Base-by-base conservation (phyloP, 2,888 invertebrate species). In the Ennomos fuscantarius region DNA sequence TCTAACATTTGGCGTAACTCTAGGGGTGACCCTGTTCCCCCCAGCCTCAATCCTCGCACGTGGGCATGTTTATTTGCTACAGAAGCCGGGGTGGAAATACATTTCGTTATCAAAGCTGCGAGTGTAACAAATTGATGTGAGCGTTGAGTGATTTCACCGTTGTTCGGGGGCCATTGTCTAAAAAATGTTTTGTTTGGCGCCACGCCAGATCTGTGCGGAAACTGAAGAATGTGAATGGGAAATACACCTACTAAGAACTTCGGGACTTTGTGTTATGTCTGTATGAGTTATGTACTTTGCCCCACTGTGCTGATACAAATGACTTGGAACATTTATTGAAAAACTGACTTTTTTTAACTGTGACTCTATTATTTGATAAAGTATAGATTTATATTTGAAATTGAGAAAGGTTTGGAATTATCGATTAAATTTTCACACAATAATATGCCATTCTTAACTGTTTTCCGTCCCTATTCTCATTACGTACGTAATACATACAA, bases 151-250 rank as follows among this genome's bases (percentile, higher is more conserved):
- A 68, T 68, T 66, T 60, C 48, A 44, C 36, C 58, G 55, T 49
- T 51, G 59, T 59, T 55, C 48, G 41, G 36, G 48, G 13, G 51
- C 48, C 43, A 61, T 55, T 62, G 63, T 63, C 51, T 49, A 62
- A 65, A 62, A 68, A 66, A 64, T 65, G 53, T 66, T 54, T 63
- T 62, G 55, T 59, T 62, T 71, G 69, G 69, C 69, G 44, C 60
- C 56, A 53, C 15, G 51, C 64, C 62, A 61, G 56, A 63, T 61
- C 57, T 55, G 50, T 46, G 41, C 49, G 46, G 60, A 52, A 54
- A 47, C 56, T 45, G 52, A 34, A 24, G 35, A 39, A 44, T 43
- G 42, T 53, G 58, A 55, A 60, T 48, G 56, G 55, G 36, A 50
- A 35, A 47, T 49, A 32, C 15, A 41, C 49, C 41, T 50, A 42